phyloP scores from a whole-genome alignment of 2,797 vertebrate species.

The Pterois miles region DNA sequence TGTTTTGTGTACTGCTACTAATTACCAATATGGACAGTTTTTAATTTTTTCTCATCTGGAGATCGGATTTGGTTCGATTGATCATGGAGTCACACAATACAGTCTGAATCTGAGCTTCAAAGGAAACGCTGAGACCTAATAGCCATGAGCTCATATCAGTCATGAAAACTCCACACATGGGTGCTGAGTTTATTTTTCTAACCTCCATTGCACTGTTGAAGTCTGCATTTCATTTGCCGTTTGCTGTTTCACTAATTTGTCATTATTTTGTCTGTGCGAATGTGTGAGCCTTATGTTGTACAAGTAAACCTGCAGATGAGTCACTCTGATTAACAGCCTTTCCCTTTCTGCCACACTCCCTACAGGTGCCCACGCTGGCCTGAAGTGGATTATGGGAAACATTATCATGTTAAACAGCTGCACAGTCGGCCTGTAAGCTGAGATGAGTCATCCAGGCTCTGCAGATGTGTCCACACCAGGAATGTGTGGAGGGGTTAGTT shows the following conservation, averaged over 20 bases:
- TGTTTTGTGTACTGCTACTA: background rate
- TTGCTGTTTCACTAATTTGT: background rate
- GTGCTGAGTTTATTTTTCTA: background rate
- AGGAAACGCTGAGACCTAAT: background rate
- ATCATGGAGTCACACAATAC: background rate
- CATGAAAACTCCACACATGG: slow-evolving; percentile 11
- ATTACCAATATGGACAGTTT: slow-evolving; percentile 5
- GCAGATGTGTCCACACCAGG: background rate
- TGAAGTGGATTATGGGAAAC: background rate
- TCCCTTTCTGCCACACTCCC: background rate
- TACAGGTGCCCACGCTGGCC: background rate
- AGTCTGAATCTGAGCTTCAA: slow-evolving; percentile 15
- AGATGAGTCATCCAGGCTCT: background rate
- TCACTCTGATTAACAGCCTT: background rate
- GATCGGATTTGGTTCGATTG: background rate
- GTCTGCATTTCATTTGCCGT: background rate
- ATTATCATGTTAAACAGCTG: slow-evolving; percentile 23
- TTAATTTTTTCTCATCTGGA: slow-evolving; percentile 21
- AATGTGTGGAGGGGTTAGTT: background rate
- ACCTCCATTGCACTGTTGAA: background rate
- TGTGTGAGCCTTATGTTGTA: background rate
- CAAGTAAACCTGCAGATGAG: background rate
- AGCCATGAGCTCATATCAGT: background rate
- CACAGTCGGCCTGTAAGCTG: background rate
- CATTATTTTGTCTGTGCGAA: background rate